phyloP scores from a whole-genome alignment of 2,113 vertebrate genomes.

The Dromas ardeola region DNA sequence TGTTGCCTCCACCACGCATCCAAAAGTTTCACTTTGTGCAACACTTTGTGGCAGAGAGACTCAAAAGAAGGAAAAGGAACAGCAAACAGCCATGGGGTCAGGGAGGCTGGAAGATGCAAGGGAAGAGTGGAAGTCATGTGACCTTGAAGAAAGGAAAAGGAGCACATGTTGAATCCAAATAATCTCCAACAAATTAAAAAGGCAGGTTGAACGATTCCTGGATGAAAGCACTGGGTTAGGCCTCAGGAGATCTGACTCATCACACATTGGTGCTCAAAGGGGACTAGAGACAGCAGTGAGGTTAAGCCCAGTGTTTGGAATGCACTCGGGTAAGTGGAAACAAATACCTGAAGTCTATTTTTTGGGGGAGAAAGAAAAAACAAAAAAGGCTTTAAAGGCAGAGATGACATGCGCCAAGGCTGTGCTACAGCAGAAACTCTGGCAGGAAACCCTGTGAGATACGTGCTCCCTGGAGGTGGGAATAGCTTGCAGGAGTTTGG shows the following conservation, averaged over 20 bases:
- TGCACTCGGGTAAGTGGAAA: neutral
- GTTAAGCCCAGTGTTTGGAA: neutral
- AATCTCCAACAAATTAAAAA: neutral
- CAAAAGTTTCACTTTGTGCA: neutral
- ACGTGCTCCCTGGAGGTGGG: neutral
- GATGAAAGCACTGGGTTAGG: neutral
- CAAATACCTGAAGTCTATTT: neutral
- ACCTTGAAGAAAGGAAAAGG: neutral
- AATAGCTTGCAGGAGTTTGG: neutral
- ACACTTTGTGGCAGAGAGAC: neutral
- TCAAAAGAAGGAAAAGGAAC: neutral
- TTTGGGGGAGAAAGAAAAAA: neutral
- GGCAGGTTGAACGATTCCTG: neutral
- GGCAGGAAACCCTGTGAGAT: neutral
- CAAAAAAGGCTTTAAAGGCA: neutral
- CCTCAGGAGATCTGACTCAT: neutral
- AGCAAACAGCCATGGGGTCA: neutral
- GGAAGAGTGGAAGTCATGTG: neutral
- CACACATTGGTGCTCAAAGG: neutral
- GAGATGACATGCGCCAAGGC: neutral
- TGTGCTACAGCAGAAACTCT: neutral
- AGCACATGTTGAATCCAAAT: neutral
- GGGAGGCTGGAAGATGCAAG: neutral
- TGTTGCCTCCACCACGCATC: neutral
- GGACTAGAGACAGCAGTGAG: neutral